phyloP scores from a whole-genome alignment of 2,888 invertebrate species.

The Uropetala carovei region DNA sequence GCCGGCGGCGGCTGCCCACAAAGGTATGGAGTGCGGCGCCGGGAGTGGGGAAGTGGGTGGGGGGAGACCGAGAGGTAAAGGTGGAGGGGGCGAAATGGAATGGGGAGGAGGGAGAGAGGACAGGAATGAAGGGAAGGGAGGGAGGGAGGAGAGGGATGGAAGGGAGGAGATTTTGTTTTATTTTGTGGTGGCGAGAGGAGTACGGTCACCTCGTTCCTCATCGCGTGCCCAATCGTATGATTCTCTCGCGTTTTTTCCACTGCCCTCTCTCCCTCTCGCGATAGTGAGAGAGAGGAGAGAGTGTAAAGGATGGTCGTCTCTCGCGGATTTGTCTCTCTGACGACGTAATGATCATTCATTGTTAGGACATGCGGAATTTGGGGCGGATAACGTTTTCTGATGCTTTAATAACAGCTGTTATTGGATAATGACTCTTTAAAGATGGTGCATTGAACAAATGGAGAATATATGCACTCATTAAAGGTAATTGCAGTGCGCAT shows the following conservation, averaged over 20 bases:
- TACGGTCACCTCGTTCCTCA: background rate
- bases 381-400: too few species aligned
- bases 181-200: background rate
- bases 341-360: too few species aligned
- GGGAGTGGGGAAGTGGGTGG: background rate
- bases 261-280: too few species aligned
- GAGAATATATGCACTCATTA: too few species aligned
- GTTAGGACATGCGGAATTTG: too few species aligned
- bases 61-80: constrained; percentile 17
- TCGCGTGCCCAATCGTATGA: background rate
- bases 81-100: background rate
- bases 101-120: background rate
- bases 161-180: constrained; percentile 2
- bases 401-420: too few species aligned
- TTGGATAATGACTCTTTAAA: too few species aligned
- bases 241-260: background rate
- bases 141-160: background rate
- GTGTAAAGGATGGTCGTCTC: too few species aligned
- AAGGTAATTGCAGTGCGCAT: too few species aligned
- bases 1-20: constrained; percentile 45
- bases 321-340: too few species aligned
- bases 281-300: too few species aligned
- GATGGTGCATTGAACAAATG: too few species aligned
- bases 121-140: background rate
- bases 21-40: constrained; percentile 18